Evolutionary conservation across 2,797 vertebrate species (phyloP).

Genomic region (Syngnathus rostellatus): DNA sequence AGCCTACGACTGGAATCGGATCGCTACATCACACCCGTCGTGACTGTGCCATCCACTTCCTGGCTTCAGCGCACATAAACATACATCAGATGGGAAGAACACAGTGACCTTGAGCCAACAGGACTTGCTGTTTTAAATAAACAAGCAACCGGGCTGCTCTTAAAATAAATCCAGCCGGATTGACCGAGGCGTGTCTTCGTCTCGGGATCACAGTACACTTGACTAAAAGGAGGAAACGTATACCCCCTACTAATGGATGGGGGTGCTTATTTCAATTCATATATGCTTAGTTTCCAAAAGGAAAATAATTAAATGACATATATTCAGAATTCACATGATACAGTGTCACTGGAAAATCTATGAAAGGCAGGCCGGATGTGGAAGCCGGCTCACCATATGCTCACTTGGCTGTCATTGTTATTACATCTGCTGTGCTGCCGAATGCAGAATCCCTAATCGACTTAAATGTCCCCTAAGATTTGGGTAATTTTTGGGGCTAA

Average conservation of each 20-base stretch:
- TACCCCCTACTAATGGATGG: too few species aligned
- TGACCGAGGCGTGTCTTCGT: not conserved
- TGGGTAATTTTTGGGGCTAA: constrained; percentile 51
- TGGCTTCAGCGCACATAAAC: constrained; percentile 19
- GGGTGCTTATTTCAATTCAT: too few species aligned
- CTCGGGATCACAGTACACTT: not conserved
- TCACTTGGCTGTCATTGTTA: constrained; percentile 42
- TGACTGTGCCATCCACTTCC: constrained; percentile 27
- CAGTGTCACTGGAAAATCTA: not conserved
- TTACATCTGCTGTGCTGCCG: constrained; percentile 22
- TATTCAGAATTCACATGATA: not conserved
- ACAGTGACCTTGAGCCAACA: constrained; percentile 40
- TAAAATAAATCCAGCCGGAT: not conserved
- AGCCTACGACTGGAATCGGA: constrained; percentile 17
- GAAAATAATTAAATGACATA: too few species aligned
- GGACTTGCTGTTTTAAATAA: constrained; percentile 20
- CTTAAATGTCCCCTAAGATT: constrained; percentile 35
- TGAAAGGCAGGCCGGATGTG: not conserved
- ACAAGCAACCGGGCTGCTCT: constrained; percentile 11
- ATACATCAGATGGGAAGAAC: constrained; percentile 36
- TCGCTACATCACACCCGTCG: constrained; percentile 26
- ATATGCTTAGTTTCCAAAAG: too few species aligned
- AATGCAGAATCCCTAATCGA: constrained; percentile 40
- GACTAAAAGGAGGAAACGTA: too few species aligned
- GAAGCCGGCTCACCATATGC: not conserved